Conservation (phyloP, 1,140 invertebrate genomes). For the Anastatus disparis region DNA sequence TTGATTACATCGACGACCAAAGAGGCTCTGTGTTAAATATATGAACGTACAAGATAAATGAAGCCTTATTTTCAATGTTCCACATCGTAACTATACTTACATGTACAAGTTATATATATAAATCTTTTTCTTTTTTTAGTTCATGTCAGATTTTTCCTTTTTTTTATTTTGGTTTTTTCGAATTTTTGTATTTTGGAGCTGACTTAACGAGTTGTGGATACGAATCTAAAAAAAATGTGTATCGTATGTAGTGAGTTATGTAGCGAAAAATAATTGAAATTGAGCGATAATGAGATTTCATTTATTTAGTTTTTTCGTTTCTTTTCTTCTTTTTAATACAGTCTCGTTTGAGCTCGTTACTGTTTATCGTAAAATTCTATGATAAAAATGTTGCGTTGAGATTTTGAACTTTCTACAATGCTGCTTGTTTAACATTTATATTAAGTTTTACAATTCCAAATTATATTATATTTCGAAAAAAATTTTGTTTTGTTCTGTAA, state of each 20-base stretch:
- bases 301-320: too few relatives aligned
- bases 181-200: neutral
- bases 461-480: too few relatives aligned
- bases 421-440: too few relatives aligned
- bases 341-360: neutral
- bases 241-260: neutral
- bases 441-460: too few relatives aligned
- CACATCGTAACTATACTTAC: too few relatives aligned
- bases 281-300: constrained; percentile 8
- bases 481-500: too few relatives aligned
- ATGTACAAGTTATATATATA: too few relatives aligned
- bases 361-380: neutral
- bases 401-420: too few relatives aligned
- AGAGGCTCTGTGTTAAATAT: too few relatives aligned
- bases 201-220: constrained; percentile 17
- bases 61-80: too few relatives aligned
- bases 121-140: too few relatives aligned
- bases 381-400: constrained; percentile 3
- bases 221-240: constrained; percentile 15
- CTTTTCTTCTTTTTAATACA: constrained; percentile 16
- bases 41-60: constrained; percentile 34
- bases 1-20: constrained; percentile 26
- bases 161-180: neutral
- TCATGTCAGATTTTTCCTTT: too few relatives aligned
- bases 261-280: constrained; percentile 17